These are phyloP conservation scores for Bradypodion ventrale DNA, from an alignment of 2,797 vertebrate genomes.

Conservation along the genomic window DNA sequence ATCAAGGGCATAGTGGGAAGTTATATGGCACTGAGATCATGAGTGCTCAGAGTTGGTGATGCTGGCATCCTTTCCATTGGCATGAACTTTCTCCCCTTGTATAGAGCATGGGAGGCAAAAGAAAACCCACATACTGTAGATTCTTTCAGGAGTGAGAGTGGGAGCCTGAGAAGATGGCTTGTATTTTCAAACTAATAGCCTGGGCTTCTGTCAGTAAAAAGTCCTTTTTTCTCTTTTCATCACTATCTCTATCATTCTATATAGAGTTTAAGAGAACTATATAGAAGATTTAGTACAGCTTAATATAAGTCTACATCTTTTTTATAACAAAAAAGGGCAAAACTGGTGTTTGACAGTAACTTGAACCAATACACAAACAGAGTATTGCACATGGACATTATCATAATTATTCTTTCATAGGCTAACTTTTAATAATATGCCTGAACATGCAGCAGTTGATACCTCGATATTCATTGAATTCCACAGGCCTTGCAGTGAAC, in stretches of 20 bases:
- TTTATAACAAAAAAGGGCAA: slow-evolving; percentile 64
- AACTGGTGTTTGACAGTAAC: slow-evolving; percentile 77
- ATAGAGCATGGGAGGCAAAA: neutral
- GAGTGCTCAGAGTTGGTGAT: neutral
- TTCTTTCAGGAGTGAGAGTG: neutral
- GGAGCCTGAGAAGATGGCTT: neutral
- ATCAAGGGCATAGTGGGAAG: neutral
- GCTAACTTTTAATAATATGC: slow-evolving; percentile 83
- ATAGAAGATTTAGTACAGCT: slow-evolving; percentile 78
- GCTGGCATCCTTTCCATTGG: neutral
- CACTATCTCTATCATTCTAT: slow-evolving; percentile 62
- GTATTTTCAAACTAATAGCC: slow-evolving; percentile 63
- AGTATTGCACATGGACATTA: slow-evolving; percentile 92
- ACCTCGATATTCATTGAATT: slow-evolving; percentile 85
- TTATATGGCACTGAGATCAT: neutral
- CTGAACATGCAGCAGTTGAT: slow-evolving; percentile 88
- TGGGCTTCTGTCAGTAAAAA: slow-evolving; percentile 57
- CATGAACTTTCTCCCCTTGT: neutral
- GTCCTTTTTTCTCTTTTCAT: slow-evolving; percentile 55
- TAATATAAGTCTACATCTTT: slow-evolving; percentile 79
- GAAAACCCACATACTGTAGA: neutral
- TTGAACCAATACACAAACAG: slow-evolving; percentile 83
- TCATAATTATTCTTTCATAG: slow-evolving; percentile 84
- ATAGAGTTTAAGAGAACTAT: slow-evolving; percentile 77
- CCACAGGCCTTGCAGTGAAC: slow-evolving; percentile 86